Evolutionary conservation across 2,888 invertebrate genomes (phyloP).

Genomic region (Lissonota sp.): DNA sequence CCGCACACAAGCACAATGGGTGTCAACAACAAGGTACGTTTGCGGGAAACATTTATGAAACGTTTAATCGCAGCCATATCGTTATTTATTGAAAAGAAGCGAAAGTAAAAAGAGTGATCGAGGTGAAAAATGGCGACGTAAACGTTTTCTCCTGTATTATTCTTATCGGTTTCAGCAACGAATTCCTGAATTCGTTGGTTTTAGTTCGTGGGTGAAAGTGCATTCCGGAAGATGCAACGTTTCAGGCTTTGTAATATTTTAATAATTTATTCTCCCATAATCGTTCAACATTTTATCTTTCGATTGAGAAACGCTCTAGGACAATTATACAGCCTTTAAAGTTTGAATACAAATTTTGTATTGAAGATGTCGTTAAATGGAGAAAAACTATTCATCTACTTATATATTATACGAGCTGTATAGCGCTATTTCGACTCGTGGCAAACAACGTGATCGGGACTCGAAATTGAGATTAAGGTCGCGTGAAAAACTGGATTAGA

Average conservation of each 20-base stretch:
- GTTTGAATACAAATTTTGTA: no score
- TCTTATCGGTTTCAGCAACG: background rate
- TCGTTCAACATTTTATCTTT: no score
- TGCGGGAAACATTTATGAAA: slow-evolving; percentile 23
- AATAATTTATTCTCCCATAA: background rate
- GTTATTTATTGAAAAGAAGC: no score
- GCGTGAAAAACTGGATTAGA: slow-evolving; percentile 31
- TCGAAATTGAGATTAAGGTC: slow-evolving; percentile 47
- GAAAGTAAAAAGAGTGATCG: background rate
- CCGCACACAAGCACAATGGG: slow-evolving; percentile 66
- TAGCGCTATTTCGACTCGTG: no score
- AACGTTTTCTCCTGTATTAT: background rate
- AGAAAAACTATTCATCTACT: no score
- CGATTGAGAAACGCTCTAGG: no score
- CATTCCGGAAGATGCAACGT: slow-evolving; percentile 15
- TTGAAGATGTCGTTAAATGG: no score
- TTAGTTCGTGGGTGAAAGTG: slow-evolving; percentile 34
- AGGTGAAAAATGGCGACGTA: slow-evolving; percentile 12
- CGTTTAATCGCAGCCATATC: no score
- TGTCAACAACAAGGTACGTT: slow-evolving; percentile 74
- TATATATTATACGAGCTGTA: no score
- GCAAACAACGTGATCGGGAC: slow-evolving; percentile 10
- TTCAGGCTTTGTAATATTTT: background rate
- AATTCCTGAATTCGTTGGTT: no score
- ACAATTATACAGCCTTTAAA: no score